Evolutionary conservation across 2,113 vertebrate species (phyloP), one percentile per base, ranked within the genome.

Genomic region (Murina feae): DNA sequence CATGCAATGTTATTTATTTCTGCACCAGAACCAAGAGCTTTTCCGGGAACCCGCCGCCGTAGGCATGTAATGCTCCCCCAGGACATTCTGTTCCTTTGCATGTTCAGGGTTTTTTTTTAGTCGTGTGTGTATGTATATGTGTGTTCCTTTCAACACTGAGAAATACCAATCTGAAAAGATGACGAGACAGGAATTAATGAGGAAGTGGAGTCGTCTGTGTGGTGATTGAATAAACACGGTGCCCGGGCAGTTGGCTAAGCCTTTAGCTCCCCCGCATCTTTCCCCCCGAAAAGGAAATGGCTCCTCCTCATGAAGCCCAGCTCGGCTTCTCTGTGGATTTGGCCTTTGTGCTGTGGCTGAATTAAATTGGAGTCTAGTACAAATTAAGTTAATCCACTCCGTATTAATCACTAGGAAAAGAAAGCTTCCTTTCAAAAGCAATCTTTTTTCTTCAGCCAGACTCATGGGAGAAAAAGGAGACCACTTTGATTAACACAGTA

Each of bases 11-110:
- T 94, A 68, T 97, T 96, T 96, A 71, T 98, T 98, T 96, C 89
- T 97, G 86, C 94, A 86, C 96, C 94, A 95, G 23, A 97, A 97
- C 87, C 74, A 87, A 96, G 95, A 97, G 95, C 96, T 97, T 97
- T 96, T 96, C 79, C 93, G 93, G 92, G 96, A 91, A 96, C 87
- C 90, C 17, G 86, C 88, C 85, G 96, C 96, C 95, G 97, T 96
- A 93, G 96, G 95, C 95, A 76, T 53, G 10, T 90, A 83, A 68
- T 71, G 51, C 79, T 74, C 84, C 42, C 90, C 66, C 21, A 47
- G 68, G 21, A 14, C 17, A 6, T 9, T 21, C 28, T 5, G 1
- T 0, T 25, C 65, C 55, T 51, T 5, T 25, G 55, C 66, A 72
- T 28, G 13, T 37, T 78, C 18, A 74, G 4, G 44, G 39, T 18